Evolutionary conservation across 1,140 invertebrate species (phyloP).

Genomic region (Brachionus manjavacas): DNA sequence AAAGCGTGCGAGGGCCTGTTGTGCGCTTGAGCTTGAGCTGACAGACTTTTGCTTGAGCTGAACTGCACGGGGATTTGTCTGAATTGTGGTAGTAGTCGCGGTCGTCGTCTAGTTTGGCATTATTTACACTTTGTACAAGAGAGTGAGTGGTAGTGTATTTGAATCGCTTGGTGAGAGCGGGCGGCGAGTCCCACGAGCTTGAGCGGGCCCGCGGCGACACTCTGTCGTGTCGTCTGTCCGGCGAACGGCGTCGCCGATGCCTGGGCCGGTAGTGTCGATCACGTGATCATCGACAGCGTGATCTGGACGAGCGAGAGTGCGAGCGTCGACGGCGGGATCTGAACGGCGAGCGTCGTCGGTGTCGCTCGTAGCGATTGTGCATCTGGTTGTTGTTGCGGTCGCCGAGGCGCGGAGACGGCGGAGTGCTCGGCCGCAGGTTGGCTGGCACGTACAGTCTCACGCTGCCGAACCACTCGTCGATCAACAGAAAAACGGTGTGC

Average conservation of each 20-base stretch:
- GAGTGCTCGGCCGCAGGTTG: neutral
- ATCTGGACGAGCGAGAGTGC: neutral
- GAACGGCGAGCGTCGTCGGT: slow-evolving; percentile 41
- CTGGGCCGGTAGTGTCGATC: neutral
- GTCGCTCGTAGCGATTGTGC: slow-evolving; percentile 14
- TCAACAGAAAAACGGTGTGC: slow-evolving; percentile 73
- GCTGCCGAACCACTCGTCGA: slow-evolving; percentile 52
- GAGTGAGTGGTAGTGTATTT: neutral
- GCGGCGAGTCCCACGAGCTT: slow-evolving; percentile 6
- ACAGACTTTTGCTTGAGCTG: too few relatives aligned
- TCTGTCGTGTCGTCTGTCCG: neutral
- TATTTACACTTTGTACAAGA: neutral
- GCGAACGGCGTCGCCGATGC: neutral
- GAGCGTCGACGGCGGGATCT: neutral
- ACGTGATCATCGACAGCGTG: neutral
- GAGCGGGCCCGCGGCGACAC: neutral
- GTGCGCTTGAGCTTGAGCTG: too few relatives aligned
- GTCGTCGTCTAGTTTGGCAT: neutral
- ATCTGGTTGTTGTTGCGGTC: slow-evolving; percentile 55
- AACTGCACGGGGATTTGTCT: too few relatives aligned
- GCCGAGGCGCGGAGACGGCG: neutral
- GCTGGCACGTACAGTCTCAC: neutral
- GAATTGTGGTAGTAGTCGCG: neutral
- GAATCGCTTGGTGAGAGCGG: neutral
- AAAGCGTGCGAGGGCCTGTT: too few relatives aligned